Evolutionary conservation across 2,113 vertebrate genomes (phyloP), one percentile per base, ranked within the genome.

Genomic region (Periophthalmus modestus): DNA sequence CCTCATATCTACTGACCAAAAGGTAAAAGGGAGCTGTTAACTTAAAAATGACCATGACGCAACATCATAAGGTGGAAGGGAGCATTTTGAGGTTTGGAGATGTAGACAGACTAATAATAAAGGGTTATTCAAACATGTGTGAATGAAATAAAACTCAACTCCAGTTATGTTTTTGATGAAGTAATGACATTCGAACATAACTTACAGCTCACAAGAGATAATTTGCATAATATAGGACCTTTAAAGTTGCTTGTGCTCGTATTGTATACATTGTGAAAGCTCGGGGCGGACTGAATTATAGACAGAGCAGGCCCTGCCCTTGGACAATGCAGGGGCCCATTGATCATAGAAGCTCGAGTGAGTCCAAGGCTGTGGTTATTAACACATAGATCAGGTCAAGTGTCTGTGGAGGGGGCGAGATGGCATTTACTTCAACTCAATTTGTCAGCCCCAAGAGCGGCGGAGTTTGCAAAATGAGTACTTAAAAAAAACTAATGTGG

Each of bases 241-340:
- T 19, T 52, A 52, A 50, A 4, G 14, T 18, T 14, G 48, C 12
- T 18, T 14, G 15, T 5, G 12, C 48, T 18, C 2, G 48, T 18
- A 4, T 15, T 19, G 50, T 19, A 63, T 50, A 7, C 12, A 7
- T 54, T 54, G 63, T 66, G 69, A 79, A 12, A 0, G 47, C 65
- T 68, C 5, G 39, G 39, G 39, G 33, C 36, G 54, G 54, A 65
- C 13, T 71, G 70, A 78, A 73, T 68, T 78, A 66, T 78, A 21
- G 57, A n/a, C 66, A 39, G 14, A 54, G 62, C 52, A 55, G 59
- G 72, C 50, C 50, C 73, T 62, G 67, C 57, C 73, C 77, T 79
- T 67, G 66, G 62, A 71, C 70, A 68, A 36, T 48, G 34, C 19
- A 50, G 59, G 2, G 50, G 70, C 16, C 52, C 28, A 72, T 84